Conservation (phyloP, 2,113 vertebrate genomes). For the Saiga tatarica region DNA sequence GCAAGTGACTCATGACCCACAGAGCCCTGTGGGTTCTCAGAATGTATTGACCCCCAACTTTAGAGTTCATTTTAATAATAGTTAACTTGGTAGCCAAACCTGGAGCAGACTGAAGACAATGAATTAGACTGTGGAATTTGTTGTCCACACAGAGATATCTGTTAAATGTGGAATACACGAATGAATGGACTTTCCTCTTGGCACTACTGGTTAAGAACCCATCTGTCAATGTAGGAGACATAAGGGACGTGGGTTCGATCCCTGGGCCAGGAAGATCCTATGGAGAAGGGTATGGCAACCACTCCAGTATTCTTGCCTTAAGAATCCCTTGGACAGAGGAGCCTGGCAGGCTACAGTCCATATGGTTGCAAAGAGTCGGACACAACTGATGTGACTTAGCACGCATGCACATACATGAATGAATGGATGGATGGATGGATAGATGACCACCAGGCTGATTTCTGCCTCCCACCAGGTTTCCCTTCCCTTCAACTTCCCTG, state of each 20-base stretch:
- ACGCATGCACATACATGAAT: neutral
- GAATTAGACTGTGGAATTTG: neutral
- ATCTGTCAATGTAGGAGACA: neutral
- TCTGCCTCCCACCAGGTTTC: neutral
- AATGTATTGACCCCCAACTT: neutral
- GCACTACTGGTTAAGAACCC: neutral
- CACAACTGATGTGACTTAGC: neutral
- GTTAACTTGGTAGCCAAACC: neutral
- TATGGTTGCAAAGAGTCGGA: neutral
- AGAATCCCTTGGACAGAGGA: neutral
- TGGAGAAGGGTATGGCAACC: neutral
- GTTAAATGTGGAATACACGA: neutral
- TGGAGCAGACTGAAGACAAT: neutral
- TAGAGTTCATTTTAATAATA: neutral
- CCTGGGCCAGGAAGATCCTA: neutral
- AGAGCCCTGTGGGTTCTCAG: neutral
- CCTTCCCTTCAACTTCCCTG: neutral
- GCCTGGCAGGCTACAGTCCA: neutral
- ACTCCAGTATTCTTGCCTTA: neutral
- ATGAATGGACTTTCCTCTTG: neutral
- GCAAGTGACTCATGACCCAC: neutral
- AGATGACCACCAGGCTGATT: neutral
- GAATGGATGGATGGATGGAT: neutral
- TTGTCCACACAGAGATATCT: neutral
- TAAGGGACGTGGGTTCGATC: neutral